phyloP scores from a whole-genome alignment of 2,888 invertebrate species.

The Parnassius apollo region DNA sequence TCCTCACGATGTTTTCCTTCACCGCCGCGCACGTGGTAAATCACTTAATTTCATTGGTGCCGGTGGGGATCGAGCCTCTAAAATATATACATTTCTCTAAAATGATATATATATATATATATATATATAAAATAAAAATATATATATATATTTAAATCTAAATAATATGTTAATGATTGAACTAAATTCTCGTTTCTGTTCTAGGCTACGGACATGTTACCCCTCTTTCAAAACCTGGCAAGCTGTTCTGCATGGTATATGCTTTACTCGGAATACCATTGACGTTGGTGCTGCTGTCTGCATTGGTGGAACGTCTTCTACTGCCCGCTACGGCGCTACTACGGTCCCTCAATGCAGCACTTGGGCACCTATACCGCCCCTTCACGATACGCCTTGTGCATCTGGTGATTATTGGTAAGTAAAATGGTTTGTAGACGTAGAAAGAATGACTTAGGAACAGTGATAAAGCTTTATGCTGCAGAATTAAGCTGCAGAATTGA shows the following conservation, averaged over 20 bases:
- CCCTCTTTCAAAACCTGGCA: slow-evolving; percentile 91
- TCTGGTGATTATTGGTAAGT: slow-evolving; percentile 84
- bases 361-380: slow-evolving; percentile 87
- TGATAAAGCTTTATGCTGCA: too few species aligned
- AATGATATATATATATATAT: too few species aligned
- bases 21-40: too few species aligned
- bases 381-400: slow-evolving; percentile 90
- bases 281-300: slow-evolving; percentile 90
- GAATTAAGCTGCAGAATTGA: too few species aligned
- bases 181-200: slow-evolving; percentile 23
- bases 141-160: too few species aligned
- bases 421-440: too few species aligned
- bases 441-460: too few species aligned
- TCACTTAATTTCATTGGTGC: too few species aligned
- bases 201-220: slow-evolving; percentile 95
- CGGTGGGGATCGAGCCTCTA: too few species aligned
- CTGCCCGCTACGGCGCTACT: slow-evolving; percentile 87
- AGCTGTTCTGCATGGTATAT: slow-evolving; percentile 93
- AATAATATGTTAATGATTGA: too few species aligned
- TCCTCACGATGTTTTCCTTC: too few species aligned
- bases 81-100: background rate
- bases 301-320: slow-evolving; percentile 90
- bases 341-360: slow-evolving; percentile 84
- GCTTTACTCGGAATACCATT: slow-evolving; percentile 92
- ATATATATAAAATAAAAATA: too few species aligned